Base-by-base conservation (phyloP, 23 tunicate species). In the Aplidium turbinatum region DNA sequence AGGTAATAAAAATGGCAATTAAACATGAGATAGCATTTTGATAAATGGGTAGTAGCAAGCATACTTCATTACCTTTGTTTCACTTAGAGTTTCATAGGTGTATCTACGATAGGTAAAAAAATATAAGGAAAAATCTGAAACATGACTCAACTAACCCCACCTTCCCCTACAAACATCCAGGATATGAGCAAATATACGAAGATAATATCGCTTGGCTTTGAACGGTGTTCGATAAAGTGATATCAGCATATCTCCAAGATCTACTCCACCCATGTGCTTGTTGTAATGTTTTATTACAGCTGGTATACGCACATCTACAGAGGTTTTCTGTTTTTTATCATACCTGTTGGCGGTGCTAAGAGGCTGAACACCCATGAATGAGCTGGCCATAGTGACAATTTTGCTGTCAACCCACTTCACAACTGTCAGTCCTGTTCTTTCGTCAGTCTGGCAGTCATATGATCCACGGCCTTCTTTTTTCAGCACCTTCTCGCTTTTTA, bases 361-460 rank as follows among this genome's bases (percentile, higher is more conserved):
- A 9, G 58, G 58, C 61, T 47, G 60, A 33, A 47, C 61, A 50
- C 76, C 76, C 19, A 28, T 28, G 38, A 26, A 70, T n/a, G 63
- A 56, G 60, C 58, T 47, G 28, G 61, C 76, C 61, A 47, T 5
- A 6, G 36, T 26, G 24, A 70, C 76, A 3, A 28, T 58, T 70
- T 47, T 70, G 38, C 47, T 47, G 34, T 70, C 76, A 47, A 25
- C 19, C 60, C 76, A 70, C 22, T 23, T 67, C 57, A 67, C 73
- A 67, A 67, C 26, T 20, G 27, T 38, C 73, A 67, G 29, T 38
- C 73, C 21, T 6, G 25, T 5, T 38, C 53, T 67, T 67, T 21
- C 38, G 27, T 67, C 73, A 35, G 52, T 38, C 73, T 60, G 68
- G 68, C 6, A 27, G 36, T 60, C 35, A 60, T 60, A 60, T 27